phyloP scores from a whole-genome alignment of 2,888 invertebrate genomes.

The Chloromyia formosa region DNA sequence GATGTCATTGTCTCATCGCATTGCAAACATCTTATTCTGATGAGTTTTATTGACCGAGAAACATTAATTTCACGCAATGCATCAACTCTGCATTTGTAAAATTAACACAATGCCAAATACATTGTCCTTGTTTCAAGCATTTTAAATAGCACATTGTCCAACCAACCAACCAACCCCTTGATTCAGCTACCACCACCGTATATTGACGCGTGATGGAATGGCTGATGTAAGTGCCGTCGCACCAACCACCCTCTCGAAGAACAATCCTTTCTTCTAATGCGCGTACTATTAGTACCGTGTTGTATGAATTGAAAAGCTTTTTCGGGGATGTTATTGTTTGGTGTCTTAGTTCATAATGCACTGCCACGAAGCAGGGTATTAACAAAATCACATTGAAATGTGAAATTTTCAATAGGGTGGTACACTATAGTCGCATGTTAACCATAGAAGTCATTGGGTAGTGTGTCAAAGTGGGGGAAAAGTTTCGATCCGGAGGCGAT shows the following conservation, averaged over 20 bases:
- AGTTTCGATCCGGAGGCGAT: no score
- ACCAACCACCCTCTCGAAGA: conserved; percentile 10
- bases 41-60: conserved; percentile 39
- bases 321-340: conserved; percentile 38
- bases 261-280: conserved; percentile 40
- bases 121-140: conserved; percentile 12
- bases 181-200: background rate
- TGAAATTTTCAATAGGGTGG: conserved; percentile 37
- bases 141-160: conserved; percentile 23
- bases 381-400: conserved; percentile 46
- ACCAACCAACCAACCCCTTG: conserved; percentile 28
- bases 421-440: conserved; percentile 13
- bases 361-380: conserved; percentile 17
- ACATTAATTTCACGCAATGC: conserved; percentile 12
- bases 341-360: conserved; percentile 45
- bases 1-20: background rate
- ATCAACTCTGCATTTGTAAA: conserved; percentile 17
- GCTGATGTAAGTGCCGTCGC: conserved; percentile 21
- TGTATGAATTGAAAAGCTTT: conserved; percentile 49
- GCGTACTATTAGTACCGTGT: conserved; percentile 49
- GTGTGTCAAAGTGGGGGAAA: no score
- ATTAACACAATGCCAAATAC: conserved; percentile 9
- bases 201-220: conserved; percentile 14
- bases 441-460: conserved; percentile 3
- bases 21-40: background rate